These are phyloP conservation scores for Heteromormyrus szaboi DNA, from an alignment of 2,797 vertebrate species.

Conservation along the genomic window DNA sequence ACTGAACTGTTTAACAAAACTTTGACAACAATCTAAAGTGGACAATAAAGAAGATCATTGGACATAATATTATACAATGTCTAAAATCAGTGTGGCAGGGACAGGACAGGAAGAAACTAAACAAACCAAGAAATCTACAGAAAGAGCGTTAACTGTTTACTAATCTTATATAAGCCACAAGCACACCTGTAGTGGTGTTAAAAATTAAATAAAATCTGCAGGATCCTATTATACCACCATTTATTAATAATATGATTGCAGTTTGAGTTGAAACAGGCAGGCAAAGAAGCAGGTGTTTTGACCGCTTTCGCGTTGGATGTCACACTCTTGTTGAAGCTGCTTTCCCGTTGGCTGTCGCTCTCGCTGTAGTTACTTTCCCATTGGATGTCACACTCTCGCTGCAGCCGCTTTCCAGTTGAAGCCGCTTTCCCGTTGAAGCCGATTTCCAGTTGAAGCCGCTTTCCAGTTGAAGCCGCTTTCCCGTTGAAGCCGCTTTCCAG, in stretches of 20 bases:
- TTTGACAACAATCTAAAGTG: background rate
- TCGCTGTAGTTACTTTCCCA: too few relatives aligned
- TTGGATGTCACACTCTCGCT: too few relatives aligned
- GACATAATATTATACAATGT: background rate
- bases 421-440: too few relatives aligned
- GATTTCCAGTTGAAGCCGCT: too few relatives aligned
- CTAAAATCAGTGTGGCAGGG: background rate
- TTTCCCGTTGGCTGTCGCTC: too few relatives aligned
- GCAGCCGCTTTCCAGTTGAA: too few relatives aligned
- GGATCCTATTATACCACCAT: background rate
- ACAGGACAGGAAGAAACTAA: background rate
- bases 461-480: too few relatives aligned
- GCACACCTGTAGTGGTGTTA: background rate
- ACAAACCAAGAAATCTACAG: background rate
- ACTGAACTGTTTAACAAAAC: background rate
- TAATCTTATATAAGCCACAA: background rate
- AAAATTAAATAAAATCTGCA: background rate
- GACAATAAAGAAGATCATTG: background rate
- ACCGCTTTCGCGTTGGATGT: background rate
- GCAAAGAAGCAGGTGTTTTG: background rate
- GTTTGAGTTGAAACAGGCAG: background rate
- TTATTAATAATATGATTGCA: background rate
- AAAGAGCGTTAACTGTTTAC: background rate
- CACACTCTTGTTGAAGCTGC: background rate
- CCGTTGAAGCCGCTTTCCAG: background rate